Base-by-base conservation (phyloP, 2,113 vertebrate species). In the Rhinolophus ferrumequinum region DNA sequence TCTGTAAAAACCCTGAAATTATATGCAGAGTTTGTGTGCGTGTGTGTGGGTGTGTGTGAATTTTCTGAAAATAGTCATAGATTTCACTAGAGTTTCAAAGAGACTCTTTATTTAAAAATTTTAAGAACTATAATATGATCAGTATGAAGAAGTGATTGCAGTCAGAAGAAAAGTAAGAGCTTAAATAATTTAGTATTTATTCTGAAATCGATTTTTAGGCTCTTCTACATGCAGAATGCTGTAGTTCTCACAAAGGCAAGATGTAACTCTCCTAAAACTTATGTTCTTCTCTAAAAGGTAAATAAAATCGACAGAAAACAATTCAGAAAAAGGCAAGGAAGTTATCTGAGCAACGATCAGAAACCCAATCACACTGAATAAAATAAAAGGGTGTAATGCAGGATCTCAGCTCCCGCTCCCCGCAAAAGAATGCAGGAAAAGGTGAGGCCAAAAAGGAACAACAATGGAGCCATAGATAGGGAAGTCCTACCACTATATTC, bases 11-110 rank as follows among this genome's bases (percentile, higher is more conserved):
- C 33, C 26, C 21, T 76, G 24, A 93, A 75, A 80, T 90, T 62
- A 92, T 28, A 60, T 41, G 19, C 4, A 67, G 75, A 94, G 41
- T 83, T 69, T 35, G 30, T 58, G 22, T 54, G 3, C 35, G 7
- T 82, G 5, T 30, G 6, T 47, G 19, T 67, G 35, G 10, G 9
- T 56, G 62, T 62, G 35, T 79, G 0, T 60, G 22, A 60, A 13
- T 72, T 86, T 72, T 95, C 16, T 24, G 2, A 52, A 84, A 82
- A 89, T 3, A 60, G 5, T 33, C 62, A 87, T 24, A 64, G 15
- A 87, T 69, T 95, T 77, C 89, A 41, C 4, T 4, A 91, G 41
- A 69, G 38, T 95, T 89, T 83, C n/a, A 69, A 82, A 90, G 33
- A 72, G 10, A 77, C 86, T 26, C 4, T 89, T 66, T 93, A 75